A percentile compares a stretch with the other conserved stretches of the same genome.
Conservation (phyloP, 2,888 invertebrate species). For the Hyposoter dolosus region DNA sequence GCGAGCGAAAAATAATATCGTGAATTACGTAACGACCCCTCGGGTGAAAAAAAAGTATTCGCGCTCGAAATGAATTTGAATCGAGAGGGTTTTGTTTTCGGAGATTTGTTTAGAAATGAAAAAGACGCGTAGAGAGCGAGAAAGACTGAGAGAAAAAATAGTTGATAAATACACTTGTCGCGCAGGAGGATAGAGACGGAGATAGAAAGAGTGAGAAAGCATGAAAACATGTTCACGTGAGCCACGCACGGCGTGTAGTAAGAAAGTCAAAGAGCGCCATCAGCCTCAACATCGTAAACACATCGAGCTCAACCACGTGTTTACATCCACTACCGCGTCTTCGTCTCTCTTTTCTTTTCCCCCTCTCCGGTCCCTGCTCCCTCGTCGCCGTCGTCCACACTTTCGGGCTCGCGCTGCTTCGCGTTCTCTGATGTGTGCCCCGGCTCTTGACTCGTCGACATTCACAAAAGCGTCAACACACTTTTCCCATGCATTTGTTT, state of each 20-base stretch:
- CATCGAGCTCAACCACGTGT: constrained; percentile 81
- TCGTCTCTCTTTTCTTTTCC: constrained; percentile 22
- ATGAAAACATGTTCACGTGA: constrained; percentile 83
- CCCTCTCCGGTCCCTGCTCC: constrained; percentile 66
- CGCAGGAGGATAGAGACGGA: constrained; percentile 8
- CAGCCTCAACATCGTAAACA: constrained; percentile 79
- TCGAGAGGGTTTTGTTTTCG: neutral
- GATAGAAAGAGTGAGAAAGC: constrained; percentile 60
- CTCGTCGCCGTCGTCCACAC: neutral
- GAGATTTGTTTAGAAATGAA: neutral
- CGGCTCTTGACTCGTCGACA: neutral
- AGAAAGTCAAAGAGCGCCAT: constrained; percentile 44
- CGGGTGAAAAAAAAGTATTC: neutral
- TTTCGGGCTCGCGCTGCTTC: constrained; percentile 33
- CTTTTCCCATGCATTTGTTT: neutral
- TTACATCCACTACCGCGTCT: constrained; percentile 69
- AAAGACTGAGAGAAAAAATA: neutral
- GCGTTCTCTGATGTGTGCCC: constrained; percentile 4
- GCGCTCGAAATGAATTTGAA: neutral
- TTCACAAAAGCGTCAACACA: neutral
- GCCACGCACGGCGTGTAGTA: constrained; percentile 64
- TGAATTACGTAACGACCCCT: neutral
- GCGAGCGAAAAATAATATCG: neutral
- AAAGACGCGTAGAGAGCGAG: neutral
- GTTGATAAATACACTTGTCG: constrained; percentile 1